These are phyloP conservation scores for Maccullochella peelii DNA, from an alignment of 2,113 vertebrate species.

Conservation along the genomic window DNA sequence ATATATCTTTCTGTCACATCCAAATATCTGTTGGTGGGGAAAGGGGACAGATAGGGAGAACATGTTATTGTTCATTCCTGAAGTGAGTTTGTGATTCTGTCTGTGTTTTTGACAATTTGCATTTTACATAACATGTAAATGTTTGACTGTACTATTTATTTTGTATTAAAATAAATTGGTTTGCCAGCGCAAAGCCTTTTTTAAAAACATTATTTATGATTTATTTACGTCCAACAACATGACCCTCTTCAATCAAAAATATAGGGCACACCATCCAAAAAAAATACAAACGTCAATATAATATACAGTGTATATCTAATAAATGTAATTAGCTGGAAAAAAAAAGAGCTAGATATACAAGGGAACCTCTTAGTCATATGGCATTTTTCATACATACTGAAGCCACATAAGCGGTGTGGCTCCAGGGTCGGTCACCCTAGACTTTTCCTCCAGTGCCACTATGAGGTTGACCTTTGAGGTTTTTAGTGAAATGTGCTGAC, in stretches of 20 bases:
- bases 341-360: too few relatives aligned
- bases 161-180: conserved; percentile 47
- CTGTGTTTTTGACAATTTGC: background rate
- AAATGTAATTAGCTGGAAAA: too few relatives aligned
- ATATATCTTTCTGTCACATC: background rate
- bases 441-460: too few relatives aligned
- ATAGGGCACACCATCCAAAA: background rate
- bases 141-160: conserved; percentile 66
- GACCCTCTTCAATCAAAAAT: background rate
- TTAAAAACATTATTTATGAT: background rate
- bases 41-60: background rate
- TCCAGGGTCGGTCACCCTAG: too few relatives aligned
- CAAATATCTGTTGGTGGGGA: background rate
- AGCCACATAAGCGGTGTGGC: too few relatives aligned
- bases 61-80: background rate
- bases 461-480: too few relatives aligned
- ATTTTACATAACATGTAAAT: background rate
- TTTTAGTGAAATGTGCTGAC: too few relatives aligned
- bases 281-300: too few relatives aligned
- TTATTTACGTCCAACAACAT: background rate
- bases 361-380: too few relatives aligned
- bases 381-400: too few relatives aligned
- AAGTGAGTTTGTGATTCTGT: background rate
- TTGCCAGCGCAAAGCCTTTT: background rate
- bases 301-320: too few relatives aligned